Conservation (phyloP, 2,888 invertebrate genomes). For the Apotomis turbidana region DNA sequence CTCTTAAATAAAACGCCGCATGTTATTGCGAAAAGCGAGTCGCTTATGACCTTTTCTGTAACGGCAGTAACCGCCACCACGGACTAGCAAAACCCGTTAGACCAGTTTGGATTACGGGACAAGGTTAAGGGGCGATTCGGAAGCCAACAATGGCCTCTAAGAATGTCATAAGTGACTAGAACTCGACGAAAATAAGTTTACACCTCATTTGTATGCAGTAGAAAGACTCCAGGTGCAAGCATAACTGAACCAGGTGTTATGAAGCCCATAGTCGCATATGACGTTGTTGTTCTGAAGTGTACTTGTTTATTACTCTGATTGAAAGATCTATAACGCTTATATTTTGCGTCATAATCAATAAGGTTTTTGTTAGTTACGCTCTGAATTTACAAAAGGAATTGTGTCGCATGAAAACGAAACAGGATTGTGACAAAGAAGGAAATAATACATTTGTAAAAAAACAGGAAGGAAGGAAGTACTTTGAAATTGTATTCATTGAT, state of each 20-base stretch:
- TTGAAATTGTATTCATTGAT: neutral
- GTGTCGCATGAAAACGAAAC: neutral
- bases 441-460: neutral
- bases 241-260: neutral
- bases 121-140: conserved; percentile 33
- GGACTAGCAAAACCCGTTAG: conserved; percentile 27
- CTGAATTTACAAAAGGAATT: neutral
- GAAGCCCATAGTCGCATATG: neutral
- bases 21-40: neutral
- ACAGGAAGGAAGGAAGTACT: conserved; percentile 14
- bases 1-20: too few species aligned
- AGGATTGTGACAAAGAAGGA: neutral
- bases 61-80: conserved; percentile 9
- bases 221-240: neutral
- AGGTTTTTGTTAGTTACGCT: neutral
- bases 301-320: neutral
- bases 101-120: conserved; percentile 33
- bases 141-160: conserved; percentile 8
- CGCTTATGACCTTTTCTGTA: conserved; percentile 6
- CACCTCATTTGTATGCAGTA: neutral
- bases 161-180: neutral
- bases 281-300: neutral
- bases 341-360: neutral
- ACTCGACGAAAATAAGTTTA: neutral
- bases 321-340: neutral